Percentiles rank a stretch among this genome's conserved stretches.
Conservation (phyloP, 2,888 invertebrate genomes). For the Pharmacophagus antenor region DNA sequence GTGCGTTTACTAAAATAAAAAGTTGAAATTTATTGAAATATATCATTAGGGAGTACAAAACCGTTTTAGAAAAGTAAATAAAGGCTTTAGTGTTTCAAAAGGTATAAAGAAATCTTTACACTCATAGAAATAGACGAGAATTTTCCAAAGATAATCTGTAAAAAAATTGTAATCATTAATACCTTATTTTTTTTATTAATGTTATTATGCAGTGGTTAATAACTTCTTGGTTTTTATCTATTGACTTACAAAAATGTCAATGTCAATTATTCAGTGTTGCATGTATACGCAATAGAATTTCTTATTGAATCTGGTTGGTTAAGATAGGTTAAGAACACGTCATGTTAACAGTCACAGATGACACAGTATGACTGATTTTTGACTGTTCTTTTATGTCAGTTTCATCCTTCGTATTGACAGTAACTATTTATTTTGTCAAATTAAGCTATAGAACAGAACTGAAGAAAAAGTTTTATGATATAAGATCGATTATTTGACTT, state of each 20-base stretch:
- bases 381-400: too few species aligned
- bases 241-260: not conserved
- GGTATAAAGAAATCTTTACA: too few species aligned
- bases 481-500: constrained; percentile 27
- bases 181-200: not conserved
- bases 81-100: not conserved
- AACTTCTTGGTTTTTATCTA: not conserved
- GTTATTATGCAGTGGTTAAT: not conserved
- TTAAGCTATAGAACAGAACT: constrained; percentile 1
- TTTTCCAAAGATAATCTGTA: too few species aligned
- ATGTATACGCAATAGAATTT: not conserved
- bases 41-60: not conserved
- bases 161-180: not conserved
- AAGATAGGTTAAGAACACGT: not conserved
- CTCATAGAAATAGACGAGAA: not conserved
- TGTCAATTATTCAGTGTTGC: not conserved
- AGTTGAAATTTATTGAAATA: not conserved
- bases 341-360: not conserved
- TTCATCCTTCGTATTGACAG: not conserved
- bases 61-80: not conserved
- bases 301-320: not conserved
- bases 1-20: not conserved
- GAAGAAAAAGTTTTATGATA: not conserved
- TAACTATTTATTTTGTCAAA: not conserved
- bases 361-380: too few species aligned